Evolutionary conservation across 30 jellyfish, hydroid and myxozoan genomes (phyloP).

Genomic region (Hydractinia echinata): DNA sequence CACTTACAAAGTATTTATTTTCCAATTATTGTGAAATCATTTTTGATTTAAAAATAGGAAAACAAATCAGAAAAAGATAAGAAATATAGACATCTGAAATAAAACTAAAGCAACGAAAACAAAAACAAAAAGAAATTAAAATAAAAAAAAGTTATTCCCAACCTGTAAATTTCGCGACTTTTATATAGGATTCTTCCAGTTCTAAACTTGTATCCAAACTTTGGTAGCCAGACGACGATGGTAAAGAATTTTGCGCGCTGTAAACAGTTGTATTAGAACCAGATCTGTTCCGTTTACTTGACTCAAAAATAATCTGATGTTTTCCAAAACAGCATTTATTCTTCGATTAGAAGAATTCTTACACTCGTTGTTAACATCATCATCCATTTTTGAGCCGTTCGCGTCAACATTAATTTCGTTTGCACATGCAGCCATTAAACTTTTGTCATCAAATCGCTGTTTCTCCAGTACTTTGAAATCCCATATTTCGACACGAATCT

Average conservation of each 20-base stretch:
- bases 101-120: background rate
- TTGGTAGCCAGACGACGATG: constrained; percentile 18
- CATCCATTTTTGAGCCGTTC: too few relatives aligned
- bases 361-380: background rate
- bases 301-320: background rate
- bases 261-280: background rate
- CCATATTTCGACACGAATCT: too few relatives aligned
- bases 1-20: too few relatives aligned
- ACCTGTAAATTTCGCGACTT: constrained; percentile 29
- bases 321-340: background rate
- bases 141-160: background rate
- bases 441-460: too few relatives aligned
- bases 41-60: background rate
- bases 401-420: too few relatives aligned
- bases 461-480: too few relatives aligned
- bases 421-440: too few relatives aligned
- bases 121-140: background rate
- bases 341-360: background rate
- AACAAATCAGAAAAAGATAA: background rate
- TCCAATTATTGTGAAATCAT: too few relatives aligned
- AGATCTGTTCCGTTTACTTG: background rate
- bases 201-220: constrained; percentile 13
- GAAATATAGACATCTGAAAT: background rate
- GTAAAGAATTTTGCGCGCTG: background rate
- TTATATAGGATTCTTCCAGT: constrained; percentile 28